A percentile compares a stretch with the other conserved stretches of the same genome.
Evolutionary conservation across 1,140 invertebrate genomes (phyloP).

Genomic region (Brachionus sp.): DNA sequence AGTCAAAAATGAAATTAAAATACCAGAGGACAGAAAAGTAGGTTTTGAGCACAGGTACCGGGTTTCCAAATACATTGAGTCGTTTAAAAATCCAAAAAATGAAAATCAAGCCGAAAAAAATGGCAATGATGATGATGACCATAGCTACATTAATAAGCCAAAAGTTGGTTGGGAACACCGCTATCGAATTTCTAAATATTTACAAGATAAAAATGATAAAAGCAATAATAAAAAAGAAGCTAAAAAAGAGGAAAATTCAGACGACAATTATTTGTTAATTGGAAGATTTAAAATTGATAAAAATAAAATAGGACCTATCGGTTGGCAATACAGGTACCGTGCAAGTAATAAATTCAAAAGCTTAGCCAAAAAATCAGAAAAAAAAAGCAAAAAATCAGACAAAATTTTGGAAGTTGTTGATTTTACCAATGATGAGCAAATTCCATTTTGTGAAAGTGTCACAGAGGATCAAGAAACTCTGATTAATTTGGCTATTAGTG

Average conservation of each 20-base stretch:
- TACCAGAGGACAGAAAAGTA: neutral
- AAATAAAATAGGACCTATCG: neutral
- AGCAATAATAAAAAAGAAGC: neutral
- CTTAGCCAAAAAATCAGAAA: neutral
- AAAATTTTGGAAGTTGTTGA: neutral
- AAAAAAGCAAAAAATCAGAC: neutral
- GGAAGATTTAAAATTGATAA: slow-evolving; percentile 13
- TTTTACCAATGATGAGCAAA: neutral
- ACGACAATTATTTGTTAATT: neutral
- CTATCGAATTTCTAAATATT: neutral
- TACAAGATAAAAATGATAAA: neutral
- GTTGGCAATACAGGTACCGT: neutral
- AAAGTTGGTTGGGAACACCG: slow-evolving; percentile 35
- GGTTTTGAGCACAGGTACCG: slow-evolving; percentile 34
- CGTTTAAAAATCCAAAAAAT: neutral
- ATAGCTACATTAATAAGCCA: neutral
- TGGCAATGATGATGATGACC: neutral
- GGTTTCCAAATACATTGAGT: neutral
- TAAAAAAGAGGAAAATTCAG: neutral
- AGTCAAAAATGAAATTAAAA: neutral
- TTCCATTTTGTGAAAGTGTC: neutral
- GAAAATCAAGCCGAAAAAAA: neutral
- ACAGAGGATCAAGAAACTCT: neutral
- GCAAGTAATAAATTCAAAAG: slow-evolving; percentile 27
- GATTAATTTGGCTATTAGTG: neutral